These are phyloP conservation scores for Astreopora myriophthalma DNA, from an alignment of 64 coral and sea anemone genomes.

Conservation along the genomic window DNA sequence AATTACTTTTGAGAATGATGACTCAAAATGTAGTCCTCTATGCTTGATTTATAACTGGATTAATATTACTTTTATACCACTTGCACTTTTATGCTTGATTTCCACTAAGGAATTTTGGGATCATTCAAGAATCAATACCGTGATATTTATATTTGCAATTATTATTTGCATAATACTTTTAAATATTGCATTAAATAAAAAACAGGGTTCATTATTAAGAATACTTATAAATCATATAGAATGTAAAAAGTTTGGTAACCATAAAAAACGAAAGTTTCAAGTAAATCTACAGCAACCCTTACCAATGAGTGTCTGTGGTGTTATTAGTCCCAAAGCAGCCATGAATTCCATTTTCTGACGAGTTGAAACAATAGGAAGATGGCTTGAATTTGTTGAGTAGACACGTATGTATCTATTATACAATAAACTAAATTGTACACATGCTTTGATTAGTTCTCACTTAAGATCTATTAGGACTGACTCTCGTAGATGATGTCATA, in stretches of 20 bases:
- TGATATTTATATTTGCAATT: background rate
- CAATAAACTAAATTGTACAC: no score
- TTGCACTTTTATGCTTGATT: constrained; percentile 2
- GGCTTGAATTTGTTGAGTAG: no score
- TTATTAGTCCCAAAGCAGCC: constrained; percentile 86
- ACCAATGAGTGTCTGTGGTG: constrained; percentile 87
- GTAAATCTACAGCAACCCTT: background rate
- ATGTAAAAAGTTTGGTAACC: no score
- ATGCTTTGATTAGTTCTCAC: no score
- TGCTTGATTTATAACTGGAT: background rate
- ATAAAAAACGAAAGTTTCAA: no score
- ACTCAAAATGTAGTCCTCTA: background rate
- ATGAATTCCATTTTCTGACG: constrained; percentile 88
- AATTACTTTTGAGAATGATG: background rate
- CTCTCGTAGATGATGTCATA: no score
- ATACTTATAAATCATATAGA: no score
- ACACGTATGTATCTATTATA: no score
- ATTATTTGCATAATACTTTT: background rate
- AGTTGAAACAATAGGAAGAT: background rate
- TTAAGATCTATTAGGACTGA: no score
- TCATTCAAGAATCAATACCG: background rate
- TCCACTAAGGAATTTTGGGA: background rate
- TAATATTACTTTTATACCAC: background rate
- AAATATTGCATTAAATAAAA: background rate
- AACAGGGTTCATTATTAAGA: no score